A percentile compares a stretch with the other conserved stretches of the same genome.
These are phyloP conservation scores for Cephalotes varians DNA, from an alignment of 2,888 invertebrate species.

Conservation along the genomic window DNA sequence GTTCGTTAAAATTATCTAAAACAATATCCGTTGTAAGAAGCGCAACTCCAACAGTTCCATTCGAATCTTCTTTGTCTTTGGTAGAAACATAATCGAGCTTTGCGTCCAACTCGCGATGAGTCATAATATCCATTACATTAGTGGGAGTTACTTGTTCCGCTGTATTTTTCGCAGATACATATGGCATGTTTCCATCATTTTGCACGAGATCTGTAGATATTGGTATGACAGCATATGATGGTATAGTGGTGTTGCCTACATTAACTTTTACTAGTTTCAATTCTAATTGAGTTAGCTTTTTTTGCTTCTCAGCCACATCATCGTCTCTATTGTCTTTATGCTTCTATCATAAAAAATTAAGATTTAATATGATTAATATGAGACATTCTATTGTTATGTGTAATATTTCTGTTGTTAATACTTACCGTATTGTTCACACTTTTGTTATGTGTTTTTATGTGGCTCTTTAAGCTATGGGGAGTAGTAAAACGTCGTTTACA, in stretches of 20 bases:
- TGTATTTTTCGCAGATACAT: constrained; percentile 69
- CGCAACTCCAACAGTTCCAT: constrained; percentile 47
- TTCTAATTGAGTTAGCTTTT: constrained; percentile 60
- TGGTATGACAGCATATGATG: constrained; percentile 77
- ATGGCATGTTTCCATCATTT: constrained; percentile 70
- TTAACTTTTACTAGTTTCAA: constrained; percentile 54
- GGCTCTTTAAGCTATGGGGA: constrained; percentile 93
- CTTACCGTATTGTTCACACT: constrained; percentile 74
- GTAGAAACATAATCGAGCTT: constrained; percentile 62
- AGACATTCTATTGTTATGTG: not conserved
- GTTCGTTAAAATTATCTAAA: constrained; percentile 68
- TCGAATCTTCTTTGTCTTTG: constrained; percentile 54
- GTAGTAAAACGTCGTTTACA: constrained; percentile 94
- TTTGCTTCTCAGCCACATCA: constrained; percentile 63
- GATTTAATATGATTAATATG: not conserved
- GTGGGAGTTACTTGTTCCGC: constrained; percentile 57
- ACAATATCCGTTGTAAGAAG: constrained; percentile 67
- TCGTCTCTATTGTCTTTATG: constrained; percentile 38
- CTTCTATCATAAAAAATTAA: constrained; percentile 55
- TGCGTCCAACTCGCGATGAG: constrained; percentile 52
- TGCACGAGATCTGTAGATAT: constrained; percentile 70
- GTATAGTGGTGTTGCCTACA: constrained; percentile 60
- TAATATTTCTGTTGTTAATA: constrained; percentile 43
- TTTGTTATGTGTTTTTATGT: constrained; percentile 91
- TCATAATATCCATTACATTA: constrained; percentile 68